These are phyloP conservation scores for Nerophis lumbriciformis DNA, from an alignment of 2,113 vertebrate genomes.

Conservation along the genomic window DNA sequence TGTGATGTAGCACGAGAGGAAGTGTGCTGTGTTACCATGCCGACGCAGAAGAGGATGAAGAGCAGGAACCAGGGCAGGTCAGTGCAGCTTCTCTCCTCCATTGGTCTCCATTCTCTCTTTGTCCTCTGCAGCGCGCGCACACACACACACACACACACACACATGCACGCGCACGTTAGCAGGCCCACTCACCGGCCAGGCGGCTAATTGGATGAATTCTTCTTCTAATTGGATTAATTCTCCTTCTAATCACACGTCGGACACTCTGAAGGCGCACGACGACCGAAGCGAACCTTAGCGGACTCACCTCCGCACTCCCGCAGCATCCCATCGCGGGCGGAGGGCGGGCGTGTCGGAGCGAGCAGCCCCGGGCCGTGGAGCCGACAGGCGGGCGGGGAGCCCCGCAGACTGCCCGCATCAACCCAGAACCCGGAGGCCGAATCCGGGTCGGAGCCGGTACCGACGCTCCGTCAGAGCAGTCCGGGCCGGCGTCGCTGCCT, in stretches of 20 bases:
- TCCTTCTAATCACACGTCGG: slow-evolving; percentile 49
- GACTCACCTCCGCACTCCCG: slow-evolving; percentile 75
- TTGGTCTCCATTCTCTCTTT: slow-evolving; percentile 94
- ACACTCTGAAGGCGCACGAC: neutral
- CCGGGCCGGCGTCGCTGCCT: slow-evolving; percentile 31
- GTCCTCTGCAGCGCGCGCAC: slow-evolving; percentile 75
- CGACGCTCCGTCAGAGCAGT: slow-evolving; percentile 35
- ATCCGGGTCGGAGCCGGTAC: slow-evolving; percentile 33
- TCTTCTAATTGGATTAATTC: slow-evolving; percentile 54
- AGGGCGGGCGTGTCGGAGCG: slow-evolving; percentile 46
- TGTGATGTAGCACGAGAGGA: too few relatives aligned
- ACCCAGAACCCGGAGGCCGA: slow-evolving; percentile 22
- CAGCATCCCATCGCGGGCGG: slow-evolving; percentile 78
- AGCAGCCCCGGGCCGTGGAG: slow-evolving; percentile 59
- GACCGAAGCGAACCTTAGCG: neutral
- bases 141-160: neutral
- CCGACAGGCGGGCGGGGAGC: slow-evolving; percentile 51
- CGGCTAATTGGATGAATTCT: slow-evolving; percentile 2
- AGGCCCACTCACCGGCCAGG: neutral
- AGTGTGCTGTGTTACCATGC: slow-evolving; percentile 80
- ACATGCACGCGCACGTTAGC: neutral
- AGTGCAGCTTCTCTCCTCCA: slow-evolving; percentile 96
- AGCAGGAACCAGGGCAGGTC: slow-evolving; percentile 95
- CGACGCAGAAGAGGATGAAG: slow-evolving; percentile 88
- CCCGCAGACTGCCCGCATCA: slow-evolving; percentile 38